phyloP scores from a whole-genome alignment of 2,888 invertebrate genomes.

The Lochmaea capreae region DNA sequence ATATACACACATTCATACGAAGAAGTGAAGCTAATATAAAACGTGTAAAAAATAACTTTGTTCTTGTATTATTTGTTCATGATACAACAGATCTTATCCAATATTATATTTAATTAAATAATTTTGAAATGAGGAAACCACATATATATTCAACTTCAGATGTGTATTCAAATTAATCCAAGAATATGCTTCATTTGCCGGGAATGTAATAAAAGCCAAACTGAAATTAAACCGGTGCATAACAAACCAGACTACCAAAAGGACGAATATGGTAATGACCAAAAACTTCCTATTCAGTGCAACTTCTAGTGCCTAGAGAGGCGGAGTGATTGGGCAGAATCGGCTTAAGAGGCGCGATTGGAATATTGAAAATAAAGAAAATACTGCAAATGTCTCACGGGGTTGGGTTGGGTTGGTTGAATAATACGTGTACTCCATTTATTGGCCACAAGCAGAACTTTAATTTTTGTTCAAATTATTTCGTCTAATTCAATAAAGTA shows the following conservation, averaged over 20 bases:
- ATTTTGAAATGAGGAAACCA: slow-evolving; percentile 2
- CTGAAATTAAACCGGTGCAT: slow-evolving; percentile 30
- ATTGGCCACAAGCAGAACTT: no score
- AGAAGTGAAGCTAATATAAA: no score
- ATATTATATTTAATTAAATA: slow-evolving; percentile 12
- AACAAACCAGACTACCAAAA: slow-evolving; percentile 31
- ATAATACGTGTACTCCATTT: no score
- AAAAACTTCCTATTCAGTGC: slow-evolving; percentile 34
- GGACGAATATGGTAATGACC: slow-evolving; percentile 42
- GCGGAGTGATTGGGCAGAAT: slow-evolving; percentile 20
- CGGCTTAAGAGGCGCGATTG: not conserved
- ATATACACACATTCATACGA: no score
- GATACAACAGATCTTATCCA: slow-evolving; percentile 1
- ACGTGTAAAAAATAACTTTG: no score
- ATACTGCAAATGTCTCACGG: no score
- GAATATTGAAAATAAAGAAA: no score
- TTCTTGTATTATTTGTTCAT: no score
- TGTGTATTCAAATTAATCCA: slow-evolving; percentile 29
- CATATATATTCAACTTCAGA: slow-evolving; percentile 25
- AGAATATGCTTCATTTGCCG: slow-evolving; percentile 28
- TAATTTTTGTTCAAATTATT: no score
- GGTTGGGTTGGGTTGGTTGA: no score
- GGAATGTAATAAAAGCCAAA: slow-evolving; percentile 33
- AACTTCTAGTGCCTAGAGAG: slow-evolving; percentile 33
- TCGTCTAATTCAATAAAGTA: no score